These are phyloP conservation scores for Apeira syringaria DNA, from an alignment of 2,888 invertebrate species.

Conservation along the genomic window DNA sequence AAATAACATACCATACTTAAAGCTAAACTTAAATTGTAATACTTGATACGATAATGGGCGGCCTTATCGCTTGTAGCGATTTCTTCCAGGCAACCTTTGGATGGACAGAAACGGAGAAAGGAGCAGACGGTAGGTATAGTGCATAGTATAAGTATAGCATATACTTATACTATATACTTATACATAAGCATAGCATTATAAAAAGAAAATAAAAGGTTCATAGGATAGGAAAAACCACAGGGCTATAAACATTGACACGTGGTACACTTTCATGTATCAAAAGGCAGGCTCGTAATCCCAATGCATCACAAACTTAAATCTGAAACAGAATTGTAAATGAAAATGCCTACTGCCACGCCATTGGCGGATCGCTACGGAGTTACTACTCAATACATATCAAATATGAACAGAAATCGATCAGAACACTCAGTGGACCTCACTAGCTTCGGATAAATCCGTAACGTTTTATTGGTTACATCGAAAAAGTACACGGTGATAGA, in stretches of 20 bases:
- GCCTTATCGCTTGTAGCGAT: too few species aligned
- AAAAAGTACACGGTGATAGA: constrained; percentile 37
- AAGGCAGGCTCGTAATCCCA: constrained; percentile 37
- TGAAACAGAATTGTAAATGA: constrained; percentile 62
- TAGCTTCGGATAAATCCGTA: constrained; percentile 34
- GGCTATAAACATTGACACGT: constrained; percentile 13
- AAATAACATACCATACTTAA: too few species aligned
- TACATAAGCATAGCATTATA: too few species aligned
- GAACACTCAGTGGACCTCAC: constrained; percentile 36
- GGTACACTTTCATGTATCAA: constrained; percentile 28
- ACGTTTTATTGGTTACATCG: constrained; percentile 39
- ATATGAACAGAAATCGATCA: constrained; percentile 55
- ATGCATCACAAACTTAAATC: constrained; percentile 37
- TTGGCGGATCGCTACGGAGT: constrained; percentile 45
- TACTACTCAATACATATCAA: constrained; percentile 57
- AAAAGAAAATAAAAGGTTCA: too few species aligned
- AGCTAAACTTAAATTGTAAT: too few species aligned
- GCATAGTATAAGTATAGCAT: too few species aligned
- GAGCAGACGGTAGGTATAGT: too few species aligned
- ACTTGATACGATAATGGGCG: too few species aligned
- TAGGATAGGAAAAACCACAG: too few species aligned
- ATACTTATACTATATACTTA: too few species aligned
- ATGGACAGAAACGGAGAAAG: too few species aligned
- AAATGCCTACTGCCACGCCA: constrained; percentile 29
- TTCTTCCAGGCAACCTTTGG: too few species aligned